Evolutionary conservation across 2,888 invertebrate species (phyloP).

Genomic region (Nemurella pictetii): DNA sequence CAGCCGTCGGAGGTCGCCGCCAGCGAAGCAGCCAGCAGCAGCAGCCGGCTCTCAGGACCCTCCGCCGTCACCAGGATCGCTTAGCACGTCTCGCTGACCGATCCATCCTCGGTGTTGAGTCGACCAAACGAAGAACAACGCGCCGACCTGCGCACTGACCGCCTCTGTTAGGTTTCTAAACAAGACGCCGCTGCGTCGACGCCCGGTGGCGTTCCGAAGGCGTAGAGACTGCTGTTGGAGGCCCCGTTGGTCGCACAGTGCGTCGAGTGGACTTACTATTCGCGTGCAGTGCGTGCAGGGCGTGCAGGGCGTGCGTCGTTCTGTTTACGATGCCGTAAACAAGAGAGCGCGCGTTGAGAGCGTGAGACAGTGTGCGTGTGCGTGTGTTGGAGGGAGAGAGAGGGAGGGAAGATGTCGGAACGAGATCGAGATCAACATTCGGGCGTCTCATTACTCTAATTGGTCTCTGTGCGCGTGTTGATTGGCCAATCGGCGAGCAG

Average conservation of each 20-base stretch:
- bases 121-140: too few species aligned
- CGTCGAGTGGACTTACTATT: not conserved
- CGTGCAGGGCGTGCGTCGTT: not conserved
- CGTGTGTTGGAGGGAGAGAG: conserved; percentile 18
- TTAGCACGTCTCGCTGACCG: too few species aligned
- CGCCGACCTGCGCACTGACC: too few species aligned
- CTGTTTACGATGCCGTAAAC: conserved; percentile 31
- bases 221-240: too few species aligned
- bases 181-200: too few species aligned
- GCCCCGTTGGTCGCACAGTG: too few species aligned
- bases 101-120: too few species aligned
- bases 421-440: not conserved
- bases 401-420: not conserved
- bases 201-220: too few species aligned
- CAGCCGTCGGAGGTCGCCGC: not conserved
- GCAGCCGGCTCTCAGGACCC: too few species aligned
- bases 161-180: too few species aligned
- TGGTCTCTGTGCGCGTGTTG: not conserved
- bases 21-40: not conserved
- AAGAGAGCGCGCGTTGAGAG: conserved; percentile 39
- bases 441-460: not conserved
- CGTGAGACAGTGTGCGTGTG: conserved; percentile 39
- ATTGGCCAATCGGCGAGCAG: not conserved
- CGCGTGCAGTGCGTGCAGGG: not conserved
- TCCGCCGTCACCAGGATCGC: too few species aligned